A percentile compares a stretch with the other conserved stretches of the same genome.
These are phyloP conservation scores for Bombus pascuorum DNA, from an alignment of 1,140 invertebrate species.

Conservation along the genomic window DNA sequence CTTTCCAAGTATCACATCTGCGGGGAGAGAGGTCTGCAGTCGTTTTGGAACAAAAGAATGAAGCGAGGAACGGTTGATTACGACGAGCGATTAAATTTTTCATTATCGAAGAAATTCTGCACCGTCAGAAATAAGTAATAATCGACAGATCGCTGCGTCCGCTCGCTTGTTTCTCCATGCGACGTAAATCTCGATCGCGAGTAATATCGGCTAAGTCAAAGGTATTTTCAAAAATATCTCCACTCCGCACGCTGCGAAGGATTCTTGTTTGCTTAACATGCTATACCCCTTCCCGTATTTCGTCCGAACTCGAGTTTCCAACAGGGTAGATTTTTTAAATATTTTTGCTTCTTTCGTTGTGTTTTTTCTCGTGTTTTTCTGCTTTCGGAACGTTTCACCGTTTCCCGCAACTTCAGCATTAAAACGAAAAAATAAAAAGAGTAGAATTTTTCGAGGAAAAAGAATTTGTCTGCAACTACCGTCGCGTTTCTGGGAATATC, in stretches of 20 bases:
- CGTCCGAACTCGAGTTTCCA: not conserved
- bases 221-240: too few species aligned
- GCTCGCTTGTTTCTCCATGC: not conserved
- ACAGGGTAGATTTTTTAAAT: not conserved
- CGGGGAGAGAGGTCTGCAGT: not conserved
- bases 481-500: conserved; percentile 28
- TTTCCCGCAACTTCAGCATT: not conserved
- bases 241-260: not conserved
- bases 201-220: not conserved
- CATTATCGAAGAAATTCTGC: conserved; percentile 49
- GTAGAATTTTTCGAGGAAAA: conserved; percentile 20
- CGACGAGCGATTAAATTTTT: conserved; percentile 45
- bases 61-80: conserved; percentile 33
- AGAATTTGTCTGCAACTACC: not conserved
- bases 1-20: conserved; percentile 1
- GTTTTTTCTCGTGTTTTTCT: not conserved
- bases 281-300: not conserved
- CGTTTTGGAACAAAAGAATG: conserved; percentile 29
- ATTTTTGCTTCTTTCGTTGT: not conserved
- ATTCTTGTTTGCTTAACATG: not conserved
- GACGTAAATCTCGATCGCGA: not conserved
- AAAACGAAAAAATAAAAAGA: not conserved
- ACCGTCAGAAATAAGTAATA: conserved; percentile 46
- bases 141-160: not conserved
- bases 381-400: not conserved